These are phyloP conservation scores for Hesperophylax magnus DNA, from an alignment of 1,140 invertebrate genomes.

Conservation along the genomic window DNA sequence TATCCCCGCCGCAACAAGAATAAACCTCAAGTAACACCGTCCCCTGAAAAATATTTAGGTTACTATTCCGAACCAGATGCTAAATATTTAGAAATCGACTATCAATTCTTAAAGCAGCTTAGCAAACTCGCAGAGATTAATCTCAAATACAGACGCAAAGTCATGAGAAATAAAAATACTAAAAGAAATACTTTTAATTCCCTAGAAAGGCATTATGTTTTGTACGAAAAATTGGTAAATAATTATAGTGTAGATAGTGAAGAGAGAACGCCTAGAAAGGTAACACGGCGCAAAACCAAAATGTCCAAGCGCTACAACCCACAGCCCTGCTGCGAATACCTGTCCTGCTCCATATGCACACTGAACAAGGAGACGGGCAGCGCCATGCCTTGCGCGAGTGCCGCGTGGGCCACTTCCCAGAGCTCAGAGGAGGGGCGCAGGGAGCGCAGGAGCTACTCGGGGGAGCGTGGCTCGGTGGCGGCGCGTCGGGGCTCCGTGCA, in stretches of 20 bases:
- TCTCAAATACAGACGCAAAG: constrained; percentile 48
- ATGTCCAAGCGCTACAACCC: constrained; percentile 23
- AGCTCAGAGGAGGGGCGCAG: not conserved
- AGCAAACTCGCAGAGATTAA: constrained; percentile 61
- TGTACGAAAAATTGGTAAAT: constrained; percentile 51
- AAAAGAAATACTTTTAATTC: not conserved
- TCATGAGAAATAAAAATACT: not conserved
- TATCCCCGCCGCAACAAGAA: constrained; percentile 53
- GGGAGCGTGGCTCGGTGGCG: not conserved
- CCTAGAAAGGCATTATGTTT: constrained; percentile 28
- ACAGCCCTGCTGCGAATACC: constrained; percentile 61
- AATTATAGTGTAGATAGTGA: constrained; percentile 32
- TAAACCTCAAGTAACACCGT: constrained; percentile 49
- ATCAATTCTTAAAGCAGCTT: constrained; percentile 67
- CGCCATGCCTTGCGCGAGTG: constrained; percentile 10
- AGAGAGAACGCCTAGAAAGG: constrained; percentile 12
- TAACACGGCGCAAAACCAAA: constrained; percentile 20
- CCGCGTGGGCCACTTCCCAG: not conserved
- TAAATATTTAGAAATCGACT: constrained; percentile 70
- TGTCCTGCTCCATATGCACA: constrained; percentile 60
- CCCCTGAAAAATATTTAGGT: constrained; percentile 40
- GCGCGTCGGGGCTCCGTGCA: constrained; percentile 65
- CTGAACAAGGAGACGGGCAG: constrained; percentile 5
- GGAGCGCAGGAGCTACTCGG: not conserved
- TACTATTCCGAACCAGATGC: constrained; percentile 70